These are phyloP conservation scores for Scotopteryx bipunctaria DNA, from an alignment of 2,888 invertebrate species.

Conservation along the genomic window DNA sequence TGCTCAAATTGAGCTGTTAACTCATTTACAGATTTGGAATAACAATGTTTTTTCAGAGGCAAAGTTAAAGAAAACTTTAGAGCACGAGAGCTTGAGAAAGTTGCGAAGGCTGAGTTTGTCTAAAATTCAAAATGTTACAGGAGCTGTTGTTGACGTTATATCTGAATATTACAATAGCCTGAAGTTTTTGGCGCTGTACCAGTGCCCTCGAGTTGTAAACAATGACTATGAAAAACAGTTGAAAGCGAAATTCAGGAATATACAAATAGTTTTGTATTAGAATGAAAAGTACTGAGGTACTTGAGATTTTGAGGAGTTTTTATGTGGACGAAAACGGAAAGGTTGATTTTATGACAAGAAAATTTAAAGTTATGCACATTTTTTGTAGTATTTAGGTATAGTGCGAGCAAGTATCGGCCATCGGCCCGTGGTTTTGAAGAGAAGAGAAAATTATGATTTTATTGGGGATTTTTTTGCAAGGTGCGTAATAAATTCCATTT, in stretches of 20 bases:
- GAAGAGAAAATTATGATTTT: neutral
- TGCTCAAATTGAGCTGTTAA: conserved; percentile 52
- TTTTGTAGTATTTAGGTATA: neutral
- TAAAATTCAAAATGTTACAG: conserved; percentile 65
- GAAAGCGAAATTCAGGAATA: conserved; percentile 71
- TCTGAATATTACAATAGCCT: conserved; percentile 70
- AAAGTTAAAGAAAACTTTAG: conserved; percentile 57
- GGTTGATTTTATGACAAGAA: neutral
- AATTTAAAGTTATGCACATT: neutral
- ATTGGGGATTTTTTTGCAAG: conserved; percentile 1
- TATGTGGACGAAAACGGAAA: neutral
- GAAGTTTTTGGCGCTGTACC: conserved; percentile 71
- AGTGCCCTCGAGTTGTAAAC: conserved; percentile 68
- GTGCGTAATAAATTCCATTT: neutral
- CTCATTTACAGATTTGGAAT: conserved; percentile 74
- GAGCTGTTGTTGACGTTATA: conserved; percentile 67
- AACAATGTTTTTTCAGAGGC: conserved; percentile 66
- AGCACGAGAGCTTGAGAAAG: conserved; percentile 54
- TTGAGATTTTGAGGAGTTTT: neutral
- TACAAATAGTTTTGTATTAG: conserved; percentile 71
- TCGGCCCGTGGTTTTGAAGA: neutral
- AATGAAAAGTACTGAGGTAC: neutral
- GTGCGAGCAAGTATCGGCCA: neutral
- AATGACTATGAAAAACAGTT: conserved; percentile 72
- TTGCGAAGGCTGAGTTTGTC: conserved; percentile 71